Percentiles rank a stretch among this genome's conserved stretches.
Conservation (phyloP, 1,140 invertebrate genomes). For the Psilanteris sp. region DNA sequence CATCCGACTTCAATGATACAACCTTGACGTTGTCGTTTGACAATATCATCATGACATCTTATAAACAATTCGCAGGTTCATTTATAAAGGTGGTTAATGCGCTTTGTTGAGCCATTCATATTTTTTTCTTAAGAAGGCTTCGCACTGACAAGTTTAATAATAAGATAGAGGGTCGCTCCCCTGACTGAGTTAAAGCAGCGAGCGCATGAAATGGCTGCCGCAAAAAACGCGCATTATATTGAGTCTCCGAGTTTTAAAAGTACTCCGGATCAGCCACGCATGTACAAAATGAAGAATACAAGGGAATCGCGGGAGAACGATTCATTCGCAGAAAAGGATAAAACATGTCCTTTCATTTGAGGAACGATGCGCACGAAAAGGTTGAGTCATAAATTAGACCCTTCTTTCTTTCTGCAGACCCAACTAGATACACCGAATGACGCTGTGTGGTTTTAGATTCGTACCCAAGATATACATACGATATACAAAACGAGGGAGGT, state of each 20-base stretch:
- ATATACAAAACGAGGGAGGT: no score
- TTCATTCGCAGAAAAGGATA: constrained; percentile 7
- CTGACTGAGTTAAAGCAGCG: constrained; percentile 60
- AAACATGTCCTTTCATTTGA: constrained; percentile 12
- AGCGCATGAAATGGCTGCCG: constrained; percentile 47
- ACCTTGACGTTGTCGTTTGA: no score
- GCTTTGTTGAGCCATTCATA: constrained; percentile 46
- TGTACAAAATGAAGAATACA: constrained; percentile 30
- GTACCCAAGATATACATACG: constrained; percentile 7
- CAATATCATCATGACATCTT: no score
- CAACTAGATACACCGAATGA: constrained; percentile 17
- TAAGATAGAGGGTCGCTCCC: constrained; percentile 61
- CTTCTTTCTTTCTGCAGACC: constrained; percentile 16
- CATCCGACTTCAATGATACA: no score
- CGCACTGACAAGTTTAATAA: constrained; percentile 58
- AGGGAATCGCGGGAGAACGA: constrained; percentile 22
- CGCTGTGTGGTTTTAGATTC: constrained; percentile 1
- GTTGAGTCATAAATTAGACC: constrained; percentile 49
- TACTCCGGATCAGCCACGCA: constrained; percentile 4
- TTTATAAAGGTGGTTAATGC: constrained; percentile 40
- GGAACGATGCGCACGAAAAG: constrained; percentile 27
- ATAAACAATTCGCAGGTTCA: constrained; percentile 5
- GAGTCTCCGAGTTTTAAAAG: constrained; percentile 61
- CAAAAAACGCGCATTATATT: constrained; percentile 65
- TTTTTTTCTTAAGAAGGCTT: constrained; percentile 30